Evolutionary conservation across 2,888 invertebrate genomes (phyloP).

Genomic region (Galeruca laticollis): DNA sequence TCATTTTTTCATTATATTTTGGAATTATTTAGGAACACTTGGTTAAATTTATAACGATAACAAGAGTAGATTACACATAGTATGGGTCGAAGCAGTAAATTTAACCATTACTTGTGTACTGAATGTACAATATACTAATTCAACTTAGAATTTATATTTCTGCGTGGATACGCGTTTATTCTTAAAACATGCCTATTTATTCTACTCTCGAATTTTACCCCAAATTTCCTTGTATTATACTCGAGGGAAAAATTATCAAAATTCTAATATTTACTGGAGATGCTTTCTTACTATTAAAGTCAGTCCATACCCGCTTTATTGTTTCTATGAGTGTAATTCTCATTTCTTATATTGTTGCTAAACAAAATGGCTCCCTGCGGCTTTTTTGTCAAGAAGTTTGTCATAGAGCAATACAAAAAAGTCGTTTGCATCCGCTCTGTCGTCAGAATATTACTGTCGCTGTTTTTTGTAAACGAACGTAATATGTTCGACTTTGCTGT

Average conservation of each 20-base stretch:
- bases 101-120: too few species aligned
- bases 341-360: conserved; percentile 12
- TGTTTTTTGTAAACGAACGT: conserved; percentile 7
- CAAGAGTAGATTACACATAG: too few species aligned
- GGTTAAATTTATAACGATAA: too few species aligned
- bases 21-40: too few species aligned
- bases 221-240: background rate
- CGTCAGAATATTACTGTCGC: background rate
- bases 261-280: conserved; percentile 15
- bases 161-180: background rate
- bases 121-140: background rate
- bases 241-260: conserved; percentile 11
- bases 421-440: conserved; percentile 1
- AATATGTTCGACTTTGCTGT: background rate
- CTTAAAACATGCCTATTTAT: background rate
- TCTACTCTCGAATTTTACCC: background rate
- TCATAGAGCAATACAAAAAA: conserved; percentile 1
- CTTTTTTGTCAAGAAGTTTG: conserved; percentile 12
- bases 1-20: too few species aligned
- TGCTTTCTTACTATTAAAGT: background rate
- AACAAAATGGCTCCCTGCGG: conserved; percentile 15
- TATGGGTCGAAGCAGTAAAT: too few species aligned
- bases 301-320: conserved; percentile 2
- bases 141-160: background rate
- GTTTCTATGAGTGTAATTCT: conserved; percentile 11